These are phyloP conservation scores for Schizothorax lantsangensis DNA, from an alignment of 2,797 vertebrate genomes.

Conservation along the genomic window DNA sequence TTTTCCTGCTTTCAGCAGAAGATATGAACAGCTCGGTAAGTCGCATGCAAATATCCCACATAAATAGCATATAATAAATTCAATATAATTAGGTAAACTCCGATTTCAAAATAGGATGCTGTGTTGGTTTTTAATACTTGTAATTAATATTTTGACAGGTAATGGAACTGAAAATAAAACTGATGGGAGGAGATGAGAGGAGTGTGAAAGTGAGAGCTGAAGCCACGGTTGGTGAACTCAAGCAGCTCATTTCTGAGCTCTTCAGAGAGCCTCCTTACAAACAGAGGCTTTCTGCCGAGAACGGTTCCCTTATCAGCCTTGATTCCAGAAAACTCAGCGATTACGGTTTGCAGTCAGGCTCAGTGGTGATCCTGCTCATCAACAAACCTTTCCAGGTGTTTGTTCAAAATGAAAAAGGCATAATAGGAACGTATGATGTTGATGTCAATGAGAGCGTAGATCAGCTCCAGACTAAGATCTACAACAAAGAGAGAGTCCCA, in stretches of 20 bases:
- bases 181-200: constrained; percentile 38
- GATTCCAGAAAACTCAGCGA: constrained; percentile 45
- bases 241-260: constrained; percentile 18
- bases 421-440: constrained; percentile 63
- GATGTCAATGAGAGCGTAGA: constrained; percentile 59
- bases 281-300: constrained; percentile 63
- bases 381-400: constrained; percentile 68
- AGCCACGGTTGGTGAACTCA: constrained; percentile 67
- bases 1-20: background rate
- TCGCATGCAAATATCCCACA: no score
- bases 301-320: no score
- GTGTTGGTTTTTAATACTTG: no score
- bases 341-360: constrained; percentile 63
- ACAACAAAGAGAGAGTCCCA: constrained; percentile 56
- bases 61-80: no score
- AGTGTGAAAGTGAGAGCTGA: background rate
- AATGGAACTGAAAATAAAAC: constrained; percentile 69
- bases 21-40: background rate
- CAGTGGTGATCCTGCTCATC: constrained; percentile 66
- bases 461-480: constrained; percentile 65
- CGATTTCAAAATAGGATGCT: no score
- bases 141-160: background rate
- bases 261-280: rapidly evolving
- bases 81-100: no score
- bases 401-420: constrained; percentile 65